Conservation (phyloP, 2,888 invertebrate genomes). For the Linyphia triangularis region DNA sequence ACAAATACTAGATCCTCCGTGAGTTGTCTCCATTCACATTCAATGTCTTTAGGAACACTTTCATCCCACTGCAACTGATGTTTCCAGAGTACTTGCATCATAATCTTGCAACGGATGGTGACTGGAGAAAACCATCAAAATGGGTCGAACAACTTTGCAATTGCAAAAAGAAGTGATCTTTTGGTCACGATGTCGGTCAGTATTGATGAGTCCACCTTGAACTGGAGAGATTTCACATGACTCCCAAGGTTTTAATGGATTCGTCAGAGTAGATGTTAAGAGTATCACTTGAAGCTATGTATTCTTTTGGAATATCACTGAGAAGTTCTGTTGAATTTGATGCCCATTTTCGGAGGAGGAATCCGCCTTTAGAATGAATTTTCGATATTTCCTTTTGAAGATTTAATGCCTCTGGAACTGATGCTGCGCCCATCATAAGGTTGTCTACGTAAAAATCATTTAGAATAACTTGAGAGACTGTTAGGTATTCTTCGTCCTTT, state of each 20-base stretch:
- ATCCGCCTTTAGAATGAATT: background rate
- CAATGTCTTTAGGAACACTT: conserved; percentile 57
- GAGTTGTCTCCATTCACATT: conserved; percentile 19
- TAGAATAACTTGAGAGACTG: conserved; percentile 63
- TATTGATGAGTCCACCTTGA: background rate
- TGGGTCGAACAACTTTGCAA: conserved; percentile 73
- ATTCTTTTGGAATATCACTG: background rate
- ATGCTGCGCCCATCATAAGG: conserved; percentile 76
- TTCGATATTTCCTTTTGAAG: conserved; percentile 16
- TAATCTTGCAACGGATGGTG: conserved; percentile 49
- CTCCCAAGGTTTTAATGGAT: conserved; percentile 38
- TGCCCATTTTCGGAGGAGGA: conserved; percentile 13
- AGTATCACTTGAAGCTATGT: background rate
- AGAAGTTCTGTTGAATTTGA: no score
- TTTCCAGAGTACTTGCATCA: conserved; percentile 77
- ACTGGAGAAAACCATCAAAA: conserved; percentile 72
- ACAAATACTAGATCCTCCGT: conserved; percentile 5
- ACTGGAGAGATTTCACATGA: background rate
- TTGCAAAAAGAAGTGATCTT: background rate
- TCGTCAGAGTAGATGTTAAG: conserved; percentile 28
- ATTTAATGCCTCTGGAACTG: conserved; percentile 72
- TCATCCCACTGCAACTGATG: conserved; percentile 77
- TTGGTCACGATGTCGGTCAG: background rate
- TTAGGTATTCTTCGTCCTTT: no score
- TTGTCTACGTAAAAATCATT: conserved; percentile 79